These are phyloP conservation scores for Lagopus leucura DNA, from an alignment of 2,113 vertebrate species.

Conservation along the genomic window DNA sequence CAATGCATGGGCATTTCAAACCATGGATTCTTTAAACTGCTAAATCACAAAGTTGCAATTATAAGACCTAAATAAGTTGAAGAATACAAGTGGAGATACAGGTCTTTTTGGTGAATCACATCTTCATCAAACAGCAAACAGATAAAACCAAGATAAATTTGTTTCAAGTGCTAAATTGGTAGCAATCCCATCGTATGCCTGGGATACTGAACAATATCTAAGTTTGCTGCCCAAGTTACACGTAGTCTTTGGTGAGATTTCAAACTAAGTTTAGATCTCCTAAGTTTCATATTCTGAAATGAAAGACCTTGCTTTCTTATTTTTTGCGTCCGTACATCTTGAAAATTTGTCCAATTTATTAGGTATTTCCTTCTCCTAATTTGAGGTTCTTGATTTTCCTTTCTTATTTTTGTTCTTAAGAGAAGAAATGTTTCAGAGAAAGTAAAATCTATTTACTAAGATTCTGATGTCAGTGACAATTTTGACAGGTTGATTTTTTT, in stretches of 20 bases:
- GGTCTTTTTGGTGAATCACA: not conserved
- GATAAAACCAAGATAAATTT: not conserved
- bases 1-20: not conserved
- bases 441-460: not conserved
- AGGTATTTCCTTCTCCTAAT: not conserved
- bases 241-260: not conserved
- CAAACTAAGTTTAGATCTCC: not conserved
- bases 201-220: not conserved
- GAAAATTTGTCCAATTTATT: not conserved
- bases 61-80: not conserved
- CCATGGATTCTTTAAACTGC: not conserved
- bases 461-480: conserved; percentile 8
- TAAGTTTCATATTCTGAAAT: not conserved
- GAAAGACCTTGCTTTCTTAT: not conserved
- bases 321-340: not conserved
- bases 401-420: not conserved
- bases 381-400: not conserved
- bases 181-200: not conserved
- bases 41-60: not conserved
- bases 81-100: not conserved
- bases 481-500: conserved; percentile 41
- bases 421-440: not conserved
- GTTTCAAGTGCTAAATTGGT: not conserved
- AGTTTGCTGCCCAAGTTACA: not conserved
- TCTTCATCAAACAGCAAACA: not conserved